Percentiles rank a stretch among this genome's conserved stretches.
These are phyloP conservation scores for Seriola rivoliana DNA, from an alignment of 2,113 vertebrate genomes.

Conservation along the genomic window DNA sequence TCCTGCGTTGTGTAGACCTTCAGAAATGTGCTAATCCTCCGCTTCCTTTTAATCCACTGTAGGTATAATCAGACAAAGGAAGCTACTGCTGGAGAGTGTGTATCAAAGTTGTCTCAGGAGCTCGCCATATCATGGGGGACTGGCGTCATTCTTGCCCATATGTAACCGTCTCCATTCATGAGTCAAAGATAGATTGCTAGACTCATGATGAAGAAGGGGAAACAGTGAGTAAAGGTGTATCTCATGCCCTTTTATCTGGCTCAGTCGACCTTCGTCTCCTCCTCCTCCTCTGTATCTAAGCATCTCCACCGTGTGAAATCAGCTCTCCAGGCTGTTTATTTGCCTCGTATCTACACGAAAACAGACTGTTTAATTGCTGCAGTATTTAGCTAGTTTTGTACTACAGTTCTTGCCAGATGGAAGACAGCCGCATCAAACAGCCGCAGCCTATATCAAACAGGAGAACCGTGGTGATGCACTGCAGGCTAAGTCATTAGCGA, in stretches of 20 bases:
- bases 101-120: slow-evolving; percentile 49
- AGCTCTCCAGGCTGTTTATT: slow-evolving; percentile 37
- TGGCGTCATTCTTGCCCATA: slow-evolving; percentile 1
- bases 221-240: background rate
- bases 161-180: slow-evolving; percentile 8
- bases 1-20: slow-evolving; percentile 79
- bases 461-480: slow-evolving; percentile 41
- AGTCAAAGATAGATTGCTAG: background rate
- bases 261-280: background rate
- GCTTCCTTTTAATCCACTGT: slow-evolving; percentile 77
- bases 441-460: slow-evolving; percentile 63
- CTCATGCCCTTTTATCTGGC: background rate
- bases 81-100: slow-evolving; percentile 68
- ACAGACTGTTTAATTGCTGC: slow-evolving; percentile 56
- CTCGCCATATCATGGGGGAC: background rate
- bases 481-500: slow-evolving; percentile 71
- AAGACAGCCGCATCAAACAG: slow-evolving; percentile 49
- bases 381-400: slow-evolving; percentile 48
- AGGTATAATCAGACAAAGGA: slow-evolving; percentile 80
- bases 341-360: slow-evolving; percentile 43
- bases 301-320: slow-evolving; percentile 16
- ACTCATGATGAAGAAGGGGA: background rate
- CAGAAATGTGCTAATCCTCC: slow-evolving; percentile 82
- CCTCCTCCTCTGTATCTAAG: slow-evolving; percentile 4
- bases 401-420: slow-evolving; percentile 62